Base-by-base conservation (phyloP, 1,140 invertebrate genomes). In the Caenorhabditis briggsae region DNA sequence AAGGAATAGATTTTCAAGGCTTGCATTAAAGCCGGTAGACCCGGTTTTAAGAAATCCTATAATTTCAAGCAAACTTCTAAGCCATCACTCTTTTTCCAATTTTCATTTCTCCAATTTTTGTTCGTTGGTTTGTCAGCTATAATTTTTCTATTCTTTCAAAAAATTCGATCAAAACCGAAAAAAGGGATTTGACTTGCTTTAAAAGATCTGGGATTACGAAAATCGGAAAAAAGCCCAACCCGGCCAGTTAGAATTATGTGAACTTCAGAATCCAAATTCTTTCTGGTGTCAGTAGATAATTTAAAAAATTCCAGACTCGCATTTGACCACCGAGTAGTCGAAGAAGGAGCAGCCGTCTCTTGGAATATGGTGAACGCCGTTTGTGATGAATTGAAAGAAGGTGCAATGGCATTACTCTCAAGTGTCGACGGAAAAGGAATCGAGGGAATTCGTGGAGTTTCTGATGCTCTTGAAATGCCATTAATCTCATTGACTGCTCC, bases 351-450 rank as follows among this genome's bases (percentile, higher is more conserved):
- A 9, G 61, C 86, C 6, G 86, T 87, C 0, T 85, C 86, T 9
- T 87, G 83, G 82, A 55, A 84, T 23, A 84, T 87, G 53, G 41
- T 55, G 18, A 65, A 50, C 74, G 23, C 61, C 74, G 86, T 87
- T 8, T 87, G 86, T 20, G 50, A 87, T 55, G 86, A 87, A 50
- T 55, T 87, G 18, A 87, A 84, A 64, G 86, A 87, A 82, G 86
- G 86, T 5, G 86, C 64, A 78, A 87, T 87, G 86, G 25, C 82
- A 23, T 23, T 87, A 33, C 87, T 87, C 18, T 56, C 61, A 43
- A 55, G 87, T 48, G 83, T 87, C 8, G 82, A 65, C n/a, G 86
- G 86, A 50, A 84, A 83, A 84, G 86, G 86, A 74, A 43, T 25
- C 18, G 83, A 84, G 25, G 82, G 84, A n/a, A 46, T 87, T 43